phyloP scores from a whole-genome alignment of 2,797 vertebrate species.

The Paedocypris micromegethes region DNA sequence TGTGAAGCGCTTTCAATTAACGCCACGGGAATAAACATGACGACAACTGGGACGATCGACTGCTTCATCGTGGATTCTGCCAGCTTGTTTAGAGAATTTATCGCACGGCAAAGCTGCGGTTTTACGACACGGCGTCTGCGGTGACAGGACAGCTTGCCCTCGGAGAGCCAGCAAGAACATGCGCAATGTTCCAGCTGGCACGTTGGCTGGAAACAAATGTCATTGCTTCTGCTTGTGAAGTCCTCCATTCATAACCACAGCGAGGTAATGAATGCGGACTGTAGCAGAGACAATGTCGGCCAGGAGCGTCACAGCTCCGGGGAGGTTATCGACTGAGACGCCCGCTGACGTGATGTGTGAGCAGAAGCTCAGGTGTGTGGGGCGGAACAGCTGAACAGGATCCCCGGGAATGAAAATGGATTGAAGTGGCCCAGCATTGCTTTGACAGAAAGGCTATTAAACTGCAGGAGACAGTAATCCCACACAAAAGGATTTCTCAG shows the following conservation, averaged over 20 bases:
- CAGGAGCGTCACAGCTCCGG: slow-evolving; percentile 23
- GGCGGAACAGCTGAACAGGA: slow-evolving; percentile 19
- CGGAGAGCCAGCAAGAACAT: slow-evolving; percentile 13
- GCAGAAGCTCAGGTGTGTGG: slow-evolving; percentile 37
- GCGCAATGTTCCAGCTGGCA: slow-evolving; percentile 37
- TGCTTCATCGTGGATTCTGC: slow-evolving; percentile 7
- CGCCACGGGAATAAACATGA: slow-evolving; percentile 22
- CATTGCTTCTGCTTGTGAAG: slow-evolving; percentile 35
- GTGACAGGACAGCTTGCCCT: slow-evolving; percentile 34
- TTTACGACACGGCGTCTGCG: slow-evolving; percentile 27
- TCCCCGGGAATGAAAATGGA: slow-evolving; percentile 37
- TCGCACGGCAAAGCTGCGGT: slow-evolving; percentile 21
- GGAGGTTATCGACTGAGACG: slow-evolving; percentile 32
- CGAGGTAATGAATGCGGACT: slow-evolving; percentile 37
- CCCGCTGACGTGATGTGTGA: slow-evolving; percentile 19
- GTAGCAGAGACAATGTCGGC: slow-evolving; percentile 26
- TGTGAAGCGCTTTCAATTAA: slow-evolving; percentile 16
- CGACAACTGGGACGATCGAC: background rate
- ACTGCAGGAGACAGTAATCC: slow-evolving; percentile 48
- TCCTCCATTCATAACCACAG: slow-evolving; percentile 33
- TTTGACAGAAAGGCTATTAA: slow-evolving; percentile 39
- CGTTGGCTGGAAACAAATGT: slow-evolving; percentile 26
- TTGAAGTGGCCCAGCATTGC: slow-evolving; percentile 13
- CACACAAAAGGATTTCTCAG: slow-evolving; percentile 30
- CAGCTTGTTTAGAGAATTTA: slow-evolving; percentile 31